A percentile compares a stretch with the other conserved stretches of the same genome.
Conservation (phyloP, 2,113 vertebrate species). For the Prinia subflava region DNA sequence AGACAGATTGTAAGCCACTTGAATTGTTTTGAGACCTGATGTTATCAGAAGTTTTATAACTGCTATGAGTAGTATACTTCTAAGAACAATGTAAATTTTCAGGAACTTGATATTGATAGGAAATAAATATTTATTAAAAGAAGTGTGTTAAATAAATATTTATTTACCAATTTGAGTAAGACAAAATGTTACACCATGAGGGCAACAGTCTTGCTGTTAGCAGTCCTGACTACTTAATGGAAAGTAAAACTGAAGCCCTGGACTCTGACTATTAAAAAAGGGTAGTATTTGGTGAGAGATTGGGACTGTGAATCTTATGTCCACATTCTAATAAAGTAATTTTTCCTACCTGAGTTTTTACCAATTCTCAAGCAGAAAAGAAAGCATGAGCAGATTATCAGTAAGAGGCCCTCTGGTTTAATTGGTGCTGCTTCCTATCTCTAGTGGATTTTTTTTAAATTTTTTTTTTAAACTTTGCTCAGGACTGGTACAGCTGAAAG, state of each 20-base stretch:
- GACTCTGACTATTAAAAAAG: neutral
- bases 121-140: conserved; percentile 64
- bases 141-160: conserved; percentile 60
- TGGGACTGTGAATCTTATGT: conserved; percentile 27
- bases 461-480: conserved; percentile 55
- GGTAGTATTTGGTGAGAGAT: neutral
- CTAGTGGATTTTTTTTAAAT: neutral
- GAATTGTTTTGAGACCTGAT: conserved; percentile 25
- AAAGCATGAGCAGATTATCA: conserved; percentile 31
- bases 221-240: conserved; percentile 37
- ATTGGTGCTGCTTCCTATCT: conserved; percentile 63
- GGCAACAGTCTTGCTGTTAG: conserved; percentile 46
- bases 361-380: conserved; percentile 39
- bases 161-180: conserved; percentile 47
- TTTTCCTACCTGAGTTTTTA: conserved; percentile 38
- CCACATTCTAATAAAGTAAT: neutral
- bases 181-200: conserved; percentile 12
- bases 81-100: conserved; percentile 62
- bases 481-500: conserved; percentile 68
- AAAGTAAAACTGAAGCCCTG: conserved; percentile 29
- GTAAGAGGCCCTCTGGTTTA: conserved; percentile 46
- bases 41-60: conserved; percentile 10
- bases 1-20: conserved; percentile 45
- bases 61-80: conserved; percentile 40
- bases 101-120: conserved; percentile 50